Base-by-base conservation (phyloP, 2,888 invertebrate species). In the Cantharis flavilabris region DNA sequence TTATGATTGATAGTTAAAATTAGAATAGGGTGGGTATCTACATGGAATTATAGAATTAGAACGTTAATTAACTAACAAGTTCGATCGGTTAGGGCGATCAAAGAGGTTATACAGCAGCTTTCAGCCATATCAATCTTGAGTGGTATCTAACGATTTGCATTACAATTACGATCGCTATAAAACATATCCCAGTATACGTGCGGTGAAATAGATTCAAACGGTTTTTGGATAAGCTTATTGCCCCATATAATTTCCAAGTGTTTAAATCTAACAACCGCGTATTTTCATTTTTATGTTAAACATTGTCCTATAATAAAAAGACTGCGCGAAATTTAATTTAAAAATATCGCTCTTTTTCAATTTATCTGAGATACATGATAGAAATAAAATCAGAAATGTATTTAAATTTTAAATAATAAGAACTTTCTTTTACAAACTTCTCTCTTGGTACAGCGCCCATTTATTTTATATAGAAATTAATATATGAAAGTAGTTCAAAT, bases 401-500 rank as follows among this genome's bases (percentile, higher is more conserved):
- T 33, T 33, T 33, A 33, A 33, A 33, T 33, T 33, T 33, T 13
- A 33, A 33, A 33, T 33, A 33, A 33, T 33, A 33, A 33, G 33
- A 33, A 33, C 33, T 33, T 33, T 33, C 5, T 5, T 33, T 13
- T n/a, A 4, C 33, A 33, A 33, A 33, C 33, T 33, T 33, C 13
- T 33, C n/a, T n/a, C 33, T 33, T 33, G 13, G 33, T 33, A 33
- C n/a, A 4, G 4, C 33, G 23, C 30, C 28, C 64, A 28, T 71
- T 28, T 63, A 33, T 64, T 72, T 64, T 64, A 28, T 64, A 63
- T 64, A 72, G 64, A 69, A 73, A 73, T 73, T 73, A 73, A 69
- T 73, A 69, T 67, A 49, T 33, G 73, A 73, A 73, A 69, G 73
- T 72, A 73, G 73, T 73, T 73, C 62, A 73, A 73, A 73, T 70